Evolutionary conservation across 1,140 invertebrate genomes (phyloP), one percentile per base, ranked within the genome.

Genomic region (Laupala kohalensis): DNA sequence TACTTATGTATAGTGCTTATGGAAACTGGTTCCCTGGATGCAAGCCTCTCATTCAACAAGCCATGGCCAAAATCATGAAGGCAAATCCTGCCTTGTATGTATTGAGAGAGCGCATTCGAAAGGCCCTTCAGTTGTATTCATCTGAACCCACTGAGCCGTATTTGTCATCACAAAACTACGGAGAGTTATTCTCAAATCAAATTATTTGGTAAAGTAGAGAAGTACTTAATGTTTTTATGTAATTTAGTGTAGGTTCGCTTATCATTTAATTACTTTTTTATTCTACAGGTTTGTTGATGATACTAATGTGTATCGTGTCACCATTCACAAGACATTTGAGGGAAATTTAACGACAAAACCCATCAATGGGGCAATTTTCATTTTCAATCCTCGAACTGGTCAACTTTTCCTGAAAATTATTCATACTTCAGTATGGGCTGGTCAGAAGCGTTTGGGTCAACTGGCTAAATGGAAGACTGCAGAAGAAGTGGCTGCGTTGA

Each of bases 31-130:
- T 98, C 87, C 97, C 97, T 0, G 97, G 97, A 30, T 95, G 93
- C 79, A 99, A 99, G 78, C 96, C 97, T 0, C 85, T 99, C 1
- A 99, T 99, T 75, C 97, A 99, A 78, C 97, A 99, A 82, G 97
- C 97, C 0, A 99, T 99, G 97, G 97, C 97, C 0, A 99, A 99
- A 81, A 99, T 99, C 67, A 99, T 99, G 95, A 99, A 99, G 81
- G 97, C 98, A 0, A 99, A 99, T 86, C 97, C 98, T 0, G 97
- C 98, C 0, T 81, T 99, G 69, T 99, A 99, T 81, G 98, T 99
- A 70, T 81, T 99, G 30, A 85, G 98, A 25, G 98, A 99, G 81
- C 88, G 98, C 76, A 99, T 99, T 62, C 86, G 98, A 5, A 99
- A 99, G 81, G 98, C 97, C 6, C 81, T 99, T 25, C 98, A 99